Conservation (phyloP, 2,888 invertebrate genomes). For the Tryphoninae sp. region DNA sequence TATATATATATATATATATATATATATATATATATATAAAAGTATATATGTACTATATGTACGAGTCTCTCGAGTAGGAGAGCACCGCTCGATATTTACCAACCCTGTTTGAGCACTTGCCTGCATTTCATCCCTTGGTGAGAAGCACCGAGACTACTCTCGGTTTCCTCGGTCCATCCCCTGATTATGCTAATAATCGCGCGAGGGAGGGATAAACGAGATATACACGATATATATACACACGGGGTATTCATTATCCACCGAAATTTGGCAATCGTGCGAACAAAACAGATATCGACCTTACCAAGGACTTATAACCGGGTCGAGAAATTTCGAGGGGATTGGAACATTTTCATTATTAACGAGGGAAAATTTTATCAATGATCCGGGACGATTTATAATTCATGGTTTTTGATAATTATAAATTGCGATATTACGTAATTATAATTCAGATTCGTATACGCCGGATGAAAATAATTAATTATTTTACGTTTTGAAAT, state of each 20-base stretch:
- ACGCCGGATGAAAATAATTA: neutral
- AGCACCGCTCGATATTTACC: slow-evolving; percentile 68
- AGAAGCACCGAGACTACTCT: slow-evolving; percentile 27
- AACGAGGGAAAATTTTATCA: too few species aligned
- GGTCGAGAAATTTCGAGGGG: too few species aligned
- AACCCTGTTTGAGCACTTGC: slow-evolving; percentile 31
- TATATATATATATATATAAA: slow-evolving; percentile 11
- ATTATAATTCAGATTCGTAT: too few species aligned
- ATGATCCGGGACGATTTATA: too few species aligned
- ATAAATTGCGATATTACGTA: too few species aligned
- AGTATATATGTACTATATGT: slow-evolving; percentile 20
- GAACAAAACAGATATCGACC: slow-evolving; percentile 11
- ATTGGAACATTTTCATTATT: too few species aligned
- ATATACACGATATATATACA: neutral
- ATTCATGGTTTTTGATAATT: too few species aligned
- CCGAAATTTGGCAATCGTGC: slow-evolving; percentile 4
- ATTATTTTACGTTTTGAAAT: neutral
- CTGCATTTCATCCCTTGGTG: slow-evolving; percentile 36
- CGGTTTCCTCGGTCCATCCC: slow-evolving; percentile 49
- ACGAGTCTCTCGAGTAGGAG: neutral
- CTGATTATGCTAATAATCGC: slow-evolving; percentile 74
- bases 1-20: neutral
- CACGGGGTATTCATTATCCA: neutral
- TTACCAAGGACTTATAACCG: too few species aligned
- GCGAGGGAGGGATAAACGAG: slow-evolving; percentile 36